Base-by-base conservation (phyloP, 2,113 vertebrate genomes). In the Sinosuthora webbiana region DNA sequence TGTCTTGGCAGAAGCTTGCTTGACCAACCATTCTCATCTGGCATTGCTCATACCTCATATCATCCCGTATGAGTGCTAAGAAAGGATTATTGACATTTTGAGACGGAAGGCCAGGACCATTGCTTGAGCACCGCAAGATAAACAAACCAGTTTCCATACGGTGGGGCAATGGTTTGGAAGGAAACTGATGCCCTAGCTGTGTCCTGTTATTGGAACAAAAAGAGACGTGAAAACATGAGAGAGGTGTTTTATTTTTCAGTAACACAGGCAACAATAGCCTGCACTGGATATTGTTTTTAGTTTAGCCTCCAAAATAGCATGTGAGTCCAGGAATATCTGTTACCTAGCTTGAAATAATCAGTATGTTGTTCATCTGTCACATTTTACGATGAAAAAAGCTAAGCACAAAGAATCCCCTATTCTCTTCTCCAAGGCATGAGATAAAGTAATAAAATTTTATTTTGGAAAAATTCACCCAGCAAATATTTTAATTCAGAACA, bases 291-390 rank as follows among this genome's bases (percentile, higher is more conserved):
- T 69, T 68, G 35, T 59, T 93, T 95, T 83, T 49, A 82, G 77
- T 80, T 90, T 89, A 63, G 37, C 12, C 2, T 90, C 45, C 31
- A 92, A 76, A 76, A 88, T 17, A 91, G 35, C 27, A n/a, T 31
- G 62, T 15, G 60, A 88, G 62, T 50, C 37, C n/a, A 83, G 44
- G 23, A 86, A 50, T 67, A 63, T 87, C 60, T 90, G 45, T 80
- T 87, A 93, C 60, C 60, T 96, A 47, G 35, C 67, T 62, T 94
- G 37, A 93, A 86, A 90, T 53, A 93, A 79, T 73, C 69, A 75
- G 47, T 49, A 37, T 50, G 39, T 93, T 92, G 47, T 93, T 94
- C 56, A 35, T 79, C 52, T 93, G 73, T 67, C 53, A 47, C 59
- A 12, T 74, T 94, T 89, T 81, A 52, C 62, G 62, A 83, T 16